These are phyloP conservation scores for Notodromas monacha DNA, from an alignment of 2,888 invertebrate species.

Conservation along the genomic window DNA sequence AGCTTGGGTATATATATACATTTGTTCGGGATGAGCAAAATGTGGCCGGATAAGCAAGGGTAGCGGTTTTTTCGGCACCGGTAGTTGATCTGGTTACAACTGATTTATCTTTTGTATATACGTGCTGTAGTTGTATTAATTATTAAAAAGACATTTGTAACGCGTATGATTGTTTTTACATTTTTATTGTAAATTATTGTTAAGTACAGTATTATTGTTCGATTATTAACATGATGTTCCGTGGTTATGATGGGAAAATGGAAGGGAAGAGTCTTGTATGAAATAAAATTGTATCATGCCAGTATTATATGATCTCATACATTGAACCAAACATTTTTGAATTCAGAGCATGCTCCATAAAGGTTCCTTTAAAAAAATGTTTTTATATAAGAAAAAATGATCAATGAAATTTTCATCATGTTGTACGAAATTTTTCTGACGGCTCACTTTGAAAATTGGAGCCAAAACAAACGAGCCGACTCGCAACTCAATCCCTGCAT, in stretches of 20 bases:
- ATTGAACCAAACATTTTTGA: slow-evolving; percentile 4
- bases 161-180: slow-evolving; percentile 4
- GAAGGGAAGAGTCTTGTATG: slow-evolving; percentile 4
- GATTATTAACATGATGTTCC: slow-evolving; percentile 4
- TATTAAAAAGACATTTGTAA: slow-evolving; percentile 4
- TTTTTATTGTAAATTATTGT: slow-evolving; percentile 4
- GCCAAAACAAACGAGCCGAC: slow-evolving; percentile 4
- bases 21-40: slow-evolving; percentile 4
- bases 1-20: slow-evolving; percentile 4
- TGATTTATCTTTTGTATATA: slow-evolving; percentile 2
- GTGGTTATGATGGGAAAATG: slow-evolving; percentile 4
- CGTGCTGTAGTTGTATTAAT: slow-evolving; percentile 4
- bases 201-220: slow-evolving; percentile 2
- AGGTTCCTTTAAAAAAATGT: slow-evolving; percentile 4
- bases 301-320: slow-evolving; percentile 4
- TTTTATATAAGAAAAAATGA: slow-evolving; percentile 4
- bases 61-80: slow-evolving; percentile 4
- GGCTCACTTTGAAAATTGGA: slow-evolving; percentile 4
- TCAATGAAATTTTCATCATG: slow-evolving; percentile 4
- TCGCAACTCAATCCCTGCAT: slow-evolving; percentile 4
- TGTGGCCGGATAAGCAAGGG: slow-evolving; percentile 4
- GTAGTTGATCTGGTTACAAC: slow-evolving; percentile 4
- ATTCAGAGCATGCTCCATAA: slow-evolving; percentile 4
- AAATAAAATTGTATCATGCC: slow-evolving; percentile 4
- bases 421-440: slow-evolving; percentile 4